Base-by-base conservation (phyloP, 2,797 vertebrate species). In the Gymnocypris eckloni region DNA sequence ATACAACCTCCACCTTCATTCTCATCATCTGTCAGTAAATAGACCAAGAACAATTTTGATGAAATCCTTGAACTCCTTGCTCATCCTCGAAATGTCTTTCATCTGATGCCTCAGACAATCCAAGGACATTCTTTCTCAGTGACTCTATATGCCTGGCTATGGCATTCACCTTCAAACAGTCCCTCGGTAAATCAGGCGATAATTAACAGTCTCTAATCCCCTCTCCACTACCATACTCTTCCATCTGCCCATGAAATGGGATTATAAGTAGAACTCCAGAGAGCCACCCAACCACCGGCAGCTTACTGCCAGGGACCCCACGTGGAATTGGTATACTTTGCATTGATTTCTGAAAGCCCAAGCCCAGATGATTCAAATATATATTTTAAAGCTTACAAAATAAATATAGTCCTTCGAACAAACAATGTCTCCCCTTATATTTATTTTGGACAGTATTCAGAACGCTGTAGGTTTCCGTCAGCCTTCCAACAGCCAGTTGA, bases 241-340 rank as follows among this genome's bases (percentile, higher is more conserved):
- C 89, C 90, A 91, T 92, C 89, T 92, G 91, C 72, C 85, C 78
- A 71, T 86, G 83, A 90, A 89, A 89, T 81, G 15, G 78, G 90
- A 93, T 92, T 91, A 91, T 86, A 85, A 86, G 15, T 64, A 22
- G 39, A 56, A 61, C 70, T 79, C 73, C 11, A 1, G 25, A 6
- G 13, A 39, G 54, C n/a, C 12, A 25, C 4, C 45, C 20, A 64
- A 67, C 50, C 48, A 48, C 43, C 16, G 37, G 50, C 82, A 75
- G 28, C 75, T 45, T 39, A 78, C 80, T 39, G 73, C 41, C 56
- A 71, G 67, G 45, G 70, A 81, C 69, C 69, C 67, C 22, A 50
- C 22, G 11, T 37, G 81, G 66, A 78, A 33, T 28, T 70, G 50
- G 7, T 61, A 28, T 76, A 50, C 79, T 80, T 45, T 28, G 39